Evolutionary conservation across 2,113 vertebrate genomes (phyloP).

Genomic region (Dendropsophus ebraccatus): DNA sequence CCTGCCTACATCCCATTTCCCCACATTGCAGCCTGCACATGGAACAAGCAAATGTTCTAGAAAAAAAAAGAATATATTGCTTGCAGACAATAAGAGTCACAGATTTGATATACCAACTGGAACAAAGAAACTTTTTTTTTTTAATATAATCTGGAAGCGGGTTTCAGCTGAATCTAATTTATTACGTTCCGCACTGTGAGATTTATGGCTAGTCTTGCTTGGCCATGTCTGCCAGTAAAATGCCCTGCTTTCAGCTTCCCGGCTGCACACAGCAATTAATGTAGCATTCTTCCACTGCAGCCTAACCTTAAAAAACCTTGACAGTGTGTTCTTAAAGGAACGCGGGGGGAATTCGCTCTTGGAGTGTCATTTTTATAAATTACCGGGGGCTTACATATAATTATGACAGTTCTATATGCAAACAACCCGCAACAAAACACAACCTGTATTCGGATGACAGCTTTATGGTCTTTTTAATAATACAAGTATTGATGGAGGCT

Average conservation of each 20-base stretch:
- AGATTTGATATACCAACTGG: slow-evolving; percentile 47
- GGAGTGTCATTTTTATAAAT: slow-evolving; percentile 43
- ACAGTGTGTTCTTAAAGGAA: slow-evolving; percentile 31
- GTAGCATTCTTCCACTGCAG: slow-evolving; percentile 40
- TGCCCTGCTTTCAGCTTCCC: slow-evolving; percentile 61
- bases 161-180: slow-evolving; percentile 63
- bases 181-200: slow-evolving; percentile 62
- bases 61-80: slow-evolving; percentile 23
- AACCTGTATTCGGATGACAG: neutral
- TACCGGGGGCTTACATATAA: slow-evolving; percentile 25
- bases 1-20: neutral
- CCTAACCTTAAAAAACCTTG: slow-evolving; percentile 55
- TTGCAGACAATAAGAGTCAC: neutral
- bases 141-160: slow-evolving; percentile 57
- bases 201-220: slow-evolving; percentile 63
- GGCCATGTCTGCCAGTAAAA: slow-evolving; percentile 60
- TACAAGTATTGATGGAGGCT: neutral
- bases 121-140: slow-evolving; percentile 60
- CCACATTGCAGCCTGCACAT: neutral
- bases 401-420: slow-evolving; percentile 25
- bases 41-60: slow-evolving; percentile 11
- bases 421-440: neutral
- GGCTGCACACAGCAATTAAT: slow-evolving; percentile 61
- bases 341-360: slow-evolving; percentile 32
- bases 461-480: neutral